Evolutionary conservation across 1,140 invertebrate genomes (phyloP).

Genomic region (Limonius californicus): DNA sequence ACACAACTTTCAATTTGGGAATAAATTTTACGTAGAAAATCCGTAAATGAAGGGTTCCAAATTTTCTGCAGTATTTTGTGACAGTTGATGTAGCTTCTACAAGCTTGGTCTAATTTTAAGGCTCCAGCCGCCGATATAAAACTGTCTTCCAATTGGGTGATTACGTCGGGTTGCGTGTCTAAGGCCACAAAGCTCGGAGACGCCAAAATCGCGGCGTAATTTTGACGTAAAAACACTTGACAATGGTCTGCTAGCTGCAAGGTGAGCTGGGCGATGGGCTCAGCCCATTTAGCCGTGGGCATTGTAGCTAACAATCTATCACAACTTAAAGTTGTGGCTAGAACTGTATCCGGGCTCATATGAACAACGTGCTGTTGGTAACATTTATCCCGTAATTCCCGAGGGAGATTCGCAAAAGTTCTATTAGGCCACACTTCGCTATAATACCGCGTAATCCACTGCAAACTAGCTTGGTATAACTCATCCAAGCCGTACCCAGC

Average conservation of each 20-base stretch:
- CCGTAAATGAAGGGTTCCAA: constrained; percentile 36
- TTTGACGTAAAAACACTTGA: constrained; percentile 57
- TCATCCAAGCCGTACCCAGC: constrained; percentile 83
- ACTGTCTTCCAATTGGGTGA: constrained; percentile 52
- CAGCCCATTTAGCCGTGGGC: constrained; percentile 68
- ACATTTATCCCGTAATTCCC: constrained; percentile 77
- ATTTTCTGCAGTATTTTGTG: constrained; percentile 39
- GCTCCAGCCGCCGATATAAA: constrained; percentile 60
- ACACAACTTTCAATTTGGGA: constrained; percentile 59
- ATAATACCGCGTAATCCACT: constrained; percentile 83
- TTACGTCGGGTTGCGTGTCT: constrained; percentile 51
- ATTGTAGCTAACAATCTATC: constrained; percentile 65
- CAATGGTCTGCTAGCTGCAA: constrained; percentile 64
- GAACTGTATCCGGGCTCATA: constrained; percentile 54
- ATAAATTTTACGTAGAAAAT: constrained; percentile 45
- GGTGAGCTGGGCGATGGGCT: constrained; percentile 62
- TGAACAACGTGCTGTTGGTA: constrained; percentile 76
- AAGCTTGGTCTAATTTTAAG: constrained; percentile 66
- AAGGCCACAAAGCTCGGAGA: constrained; percentile 62
- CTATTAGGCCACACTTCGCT: constrained; percentile 82
- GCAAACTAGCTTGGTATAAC: constrained; percentile 75
- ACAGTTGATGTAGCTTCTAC: constrained; percentile 58
- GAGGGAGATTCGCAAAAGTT: constrained; percentile 73
- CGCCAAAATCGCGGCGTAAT: constrained; percentile 60
- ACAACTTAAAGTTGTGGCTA: constrained; percentile 60